These are phyloP conservation scores for Pristionchus arcanus DNA, from an alignment of 2,888 invertebrate species.

Conservation along the genomic window DNA sequence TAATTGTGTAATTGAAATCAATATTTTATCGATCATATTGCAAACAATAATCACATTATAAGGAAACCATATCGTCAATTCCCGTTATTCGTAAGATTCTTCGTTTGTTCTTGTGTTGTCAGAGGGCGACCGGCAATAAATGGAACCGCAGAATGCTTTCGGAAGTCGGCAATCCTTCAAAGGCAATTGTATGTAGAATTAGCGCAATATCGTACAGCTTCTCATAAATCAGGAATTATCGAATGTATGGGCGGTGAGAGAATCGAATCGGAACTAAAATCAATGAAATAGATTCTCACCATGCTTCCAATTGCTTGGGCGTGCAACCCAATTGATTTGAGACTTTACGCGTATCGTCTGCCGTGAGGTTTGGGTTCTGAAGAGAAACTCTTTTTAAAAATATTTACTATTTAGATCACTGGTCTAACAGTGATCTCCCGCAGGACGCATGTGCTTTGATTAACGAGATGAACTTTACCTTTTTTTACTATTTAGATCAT, in stretches of 20 bases:
- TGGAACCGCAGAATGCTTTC: not conserved
- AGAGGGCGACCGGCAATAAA: not conserved
- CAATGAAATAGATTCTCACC: not conserved
- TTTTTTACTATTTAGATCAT: too few relatives aligned
- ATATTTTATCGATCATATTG: not conserved
- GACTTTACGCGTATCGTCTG: not conserved
- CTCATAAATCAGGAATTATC: too few relatives aligned
- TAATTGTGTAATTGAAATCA: too few relatives aligned
- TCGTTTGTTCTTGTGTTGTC: not conserved
- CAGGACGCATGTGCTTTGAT: too few relatives aligned
- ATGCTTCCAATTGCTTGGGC: not conserved
- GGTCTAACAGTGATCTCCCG: too few relatives aligned
- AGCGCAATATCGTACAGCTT: too few relatives aligned
- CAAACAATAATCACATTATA: not conserved
- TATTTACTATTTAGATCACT: too few relatives aligned
- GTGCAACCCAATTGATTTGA: not conserved
- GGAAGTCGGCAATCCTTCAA: not conserved
- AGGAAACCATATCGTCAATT: not conserved
- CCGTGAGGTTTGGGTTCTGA: constrained; percentile 8
- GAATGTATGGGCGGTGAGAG: too few relatives aligned
- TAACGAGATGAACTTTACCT: too few relatives aligned
- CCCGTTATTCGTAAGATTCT: not conserved
- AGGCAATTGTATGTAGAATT: not conserved
- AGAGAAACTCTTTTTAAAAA: too few relatives aligned
- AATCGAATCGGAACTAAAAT: not conserved